Base-by-base conservation (phyloP, 2,797 vertebrate genomes). In the Danionella dracula region DNA sequence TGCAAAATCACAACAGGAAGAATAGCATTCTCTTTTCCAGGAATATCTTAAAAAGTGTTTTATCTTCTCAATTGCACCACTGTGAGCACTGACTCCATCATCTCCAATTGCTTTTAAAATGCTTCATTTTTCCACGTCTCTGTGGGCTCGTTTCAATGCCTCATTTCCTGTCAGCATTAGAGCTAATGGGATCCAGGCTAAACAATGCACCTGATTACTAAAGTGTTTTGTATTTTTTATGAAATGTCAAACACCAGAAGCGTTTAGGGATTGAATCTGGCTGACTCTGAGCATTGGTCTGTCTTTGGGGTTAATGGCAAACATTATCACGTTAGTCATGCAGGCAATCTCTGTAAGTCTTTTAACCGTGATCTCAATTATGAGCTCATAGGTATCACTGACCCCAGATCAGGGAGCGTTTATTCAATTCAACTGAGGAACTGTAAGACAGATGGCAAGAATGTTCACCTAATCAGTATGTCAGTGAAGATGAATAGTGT, bases 401-500 rank as follows among this genome's bases (percentile, higher is more conserved):
- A 65, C 50, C 65, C 27, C 8, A 21, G 13, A 31, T 37, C 61
- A 60, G 40, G 35, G 51, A 15, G 35, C 10, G 34, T 37, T 56
- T n/a, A 20, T 37, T 48, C 27, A 66, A 61, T 55, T 68, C 29
- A 9, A 13, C 9, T 13, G 8, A 56, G 32, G 21, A 58, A 45
- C 49, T 60, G 20, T 67, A 55, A 51, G 77, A 83, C 66, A 45
- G 45, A 70, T 68, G 75, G 68, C 60, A 55, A 23, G 62, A 75
- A 62, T n/a, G 67, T 48, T 64, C 73, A 69, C 77, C 76, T 76
- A 84, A 85, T 85, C 79, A 81, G 66, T 13, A 63, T 83, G 80
- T 82, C 83, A 81, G 40, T 32, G 29, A 72, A 83, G 79, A 85
- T 85, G 46, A 78, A 86, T 84, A 74, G 77, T 73, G 72, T 68